Evolutionary conservation across 2,888 invertebrate species (phyloP).

Genomic region (Dasysyrphus tricinctus): DNA sequence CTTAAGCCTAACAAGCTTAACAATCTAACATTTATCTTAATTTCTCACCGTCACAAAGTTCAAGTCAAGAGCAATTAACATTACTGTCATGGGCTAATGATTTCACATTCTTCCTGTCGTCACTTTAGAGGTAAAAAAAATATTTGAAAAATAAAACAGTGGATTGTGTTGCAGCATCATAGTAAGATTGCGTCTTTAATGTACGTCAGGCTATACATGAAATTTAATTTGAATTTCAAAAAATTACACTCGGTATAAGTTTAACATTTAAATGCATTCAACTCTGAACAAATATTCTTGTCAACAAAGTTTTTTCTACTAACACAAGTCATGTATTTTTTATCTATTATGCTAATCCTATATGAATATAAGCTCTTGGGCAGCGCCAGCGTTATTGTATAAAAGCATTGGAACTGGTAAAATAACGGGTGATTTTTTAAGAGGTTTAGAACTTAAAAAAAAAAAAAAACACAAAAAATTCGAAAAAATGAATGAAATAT

Average conservation of each 20-base stretch:
- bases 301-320: slow-evolving; percentile 7
- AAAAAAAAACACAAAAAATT: too few species aligned
- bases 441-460: too few species aligned
- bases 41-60: slow-evolving; percentile 13
- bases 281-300: slow-evolving; percentile 14
- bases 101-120: slow-evolving; percentile 25
- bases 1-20: not conserved
- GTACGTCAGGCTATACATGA: not conserved
- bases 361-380: not conserved
- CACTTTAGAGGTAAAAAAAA: not conserved
- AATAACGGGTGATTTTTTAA: too few species aligned
- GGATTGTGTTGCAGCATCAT: not conserved
- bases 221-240: not conserved
- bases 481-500: too few species aligned
- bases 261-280: slow-evolving; percentile 7
- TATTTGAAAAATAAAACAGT: not conserved
- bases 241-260: not conserved
- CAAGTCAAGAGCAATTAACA: slow-evolving; percentile 36
- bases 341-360: not conserved
- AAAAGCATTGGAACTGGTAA: slow-evolving; percentile 33
- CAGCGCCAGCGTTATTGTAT: not conserved
- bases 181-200: not conserved
- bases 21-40: slow-evolving; percentile 25
- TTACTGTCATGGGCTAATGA: slow-evolving; percentile 32
- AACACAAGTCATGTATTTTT: not conserved